Percentiles rank a stretch among this genome's conserved stretches.
phyloP scores from a whole-genome alignment of 2,888 invertebrate species.

The Parnassius mnemosyne region DNA sequence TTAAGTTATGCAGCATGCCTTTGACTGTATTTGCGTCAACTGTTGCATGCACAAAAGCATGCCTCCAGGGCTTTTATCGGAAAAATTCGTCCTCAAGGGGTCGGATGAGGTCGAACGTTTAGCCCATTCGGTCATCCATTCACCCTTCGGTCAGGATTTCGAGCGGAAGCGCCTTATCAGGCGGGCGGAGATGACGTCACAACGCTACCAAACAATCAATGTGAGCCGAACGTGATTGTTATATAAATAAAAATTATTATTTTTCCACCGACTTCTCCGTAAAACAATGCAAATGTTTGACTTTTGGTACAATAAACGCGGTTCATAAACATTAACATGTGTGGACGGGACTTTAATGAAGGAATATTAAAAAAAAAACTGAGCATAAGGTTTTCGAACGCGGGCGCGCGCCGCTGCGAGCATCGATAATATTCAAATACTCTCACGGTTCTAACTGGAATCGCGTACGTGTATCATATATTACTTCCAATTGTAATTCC shows the following conservation, averaged over 20 bases:
- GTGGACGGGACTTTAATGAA: conserved; percentile 10
- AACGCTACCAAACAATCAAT: conserved; percentile 54
- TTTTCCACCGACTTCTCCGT: conserved; percentile 49
- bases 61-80: conserved; percentile 28
- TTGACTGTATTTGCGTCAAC: conserved; percentile 1
- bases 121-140: conserved; percentile 36
- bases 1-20: not conserved
- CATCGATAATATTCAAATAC: conserved; percentile 55
- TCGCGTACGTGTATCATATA: conserved; percentile 58
- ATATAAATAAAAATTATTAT: conserved; percentile 63
- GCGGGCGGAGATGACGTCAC: conserved; percentile 73
- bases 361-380: conserved; percentile 4
- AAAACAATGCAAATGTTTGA: conserved; percentile 68
- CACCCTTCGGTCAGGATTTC: conserved; percentile 53
- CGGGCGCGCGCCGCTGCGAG: conserved; percentile 35
- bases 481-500: conserved; percentile 69
- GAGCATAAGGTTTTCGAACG: conserved; percentile 22
- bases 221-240: conserved; percentile 71
- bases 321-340: conserved; percentile 28
- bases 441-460: conserved; percentile 67
- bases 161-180: conserved; percentile 77
- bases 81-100: conserved; percentile 43
- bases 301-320: conserved; percentile 42
- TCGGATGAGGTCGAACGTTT: conserved; percentile 29
- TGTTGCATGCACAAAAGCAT: not conserved